Conservation (phyloP, 2,797 vertebrate species). For the Microctenopoma steveboyesi region DNA sequence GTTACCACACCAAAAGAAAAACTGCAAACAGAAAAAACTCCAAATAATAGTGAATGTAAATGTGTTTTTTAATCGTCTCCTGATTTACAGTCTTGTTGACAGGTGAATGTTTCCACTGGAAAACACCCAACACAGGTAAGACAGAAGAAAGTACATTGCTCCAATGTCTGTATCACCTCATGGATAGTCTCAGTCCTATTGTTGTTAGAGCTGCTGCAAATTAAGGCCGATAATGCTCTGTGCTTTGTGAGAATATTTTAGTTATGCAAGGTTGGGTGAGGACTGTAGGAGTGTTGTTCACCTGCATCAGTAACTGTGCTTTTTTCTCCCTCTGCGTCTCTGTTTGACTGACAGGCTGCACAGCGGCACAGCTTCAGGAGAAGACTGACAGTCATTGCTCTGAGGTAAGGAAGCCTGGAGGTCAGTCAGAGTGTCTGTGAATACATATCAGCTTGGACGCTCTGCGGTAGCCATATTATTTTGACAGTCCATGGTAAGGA, state of each 20-base stretch:
- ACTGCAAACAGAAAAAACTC: too few relatives aligned
- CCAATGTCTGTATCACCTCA: slow-evolving; percentile 1
- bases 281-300: background rate
- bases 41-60: too few relatives aligned
- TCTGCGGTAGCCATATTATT: background rate
- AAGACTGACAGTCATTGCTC: background rate
- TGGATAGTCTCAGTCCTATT: background rate
- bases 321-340: background rate
- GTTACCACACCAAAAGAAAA: slow-evolving; percentile 6
- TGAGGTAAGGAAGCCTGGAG: slow-evolving; percentile 41
- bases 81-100: background rate
- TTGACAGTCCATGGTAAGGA: slow-evolving; percentile 26
- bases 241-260: slow-evolving; percentile 8
- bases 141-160: background rate
- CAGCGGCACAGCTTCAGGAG: slow-evolving; percentile 1
- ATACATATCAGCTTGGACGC: slow-evolving; percentile 46
- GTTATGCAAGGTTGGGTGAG: slow-evolving; percentile 7
- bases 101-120: background rate
- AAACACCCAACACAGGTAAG: background rate
- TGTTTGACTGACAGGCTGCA: background rate
- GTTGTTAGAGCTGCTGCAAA: background rate
- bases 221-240: background rate
- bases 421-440: slow-evolving; percentile 39
- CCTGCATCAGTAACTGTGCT: background rate
- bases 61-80: background rate